Evolutionary conservation across 2,888 invertebrate genomes (phyloP), one percentile per base, ranked within the genome.

Genomic region (Gnatocerus cornutus): DNA sequence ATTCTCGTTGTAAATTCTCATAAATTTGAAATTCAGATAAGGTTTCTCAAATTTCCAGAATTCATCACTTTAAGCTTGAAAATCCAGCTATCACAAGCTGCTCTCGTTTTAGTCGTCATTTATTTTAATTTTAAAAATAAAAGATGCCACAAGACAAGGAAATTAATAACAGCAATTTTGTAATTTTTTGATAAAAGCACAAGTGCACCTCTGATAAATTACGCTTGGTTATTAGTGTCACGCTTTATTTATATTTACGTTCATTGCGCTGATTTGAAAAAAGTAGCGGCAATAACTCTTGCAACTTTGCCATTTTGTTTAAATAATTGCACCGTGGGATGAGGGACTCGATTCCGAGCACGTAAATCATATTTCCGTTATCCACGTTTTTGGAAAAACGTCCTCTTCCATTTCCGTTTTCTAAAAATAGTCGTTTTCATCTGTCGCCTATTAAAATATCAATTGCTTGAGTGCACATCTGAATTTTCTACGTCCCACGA

Each of bases 391-490:
- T n/a, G 9, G 33, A 33, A 33, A 33, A 33, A 33, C 33, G 33
- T 33, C 33, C 33, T 33, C 33, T 33, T 33, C 33, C 33, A 33
- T 33, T 33, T 33, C 33, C 33, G 33, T 2, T 33, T 2, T 9
- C n/a, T n/a, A 33, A n/a, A 33, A 33, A 33, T 33, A 33, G 33
- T 33, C 33, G 33, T 41, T 41, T 41, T 12, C 41, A 41, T 41
- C 41, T 41, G 41, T 41, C 41, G 41, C 41, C 41, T 41, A 41
- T 41, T 41, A 41, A 41, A 41, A 41, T 41, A 41, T 41, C 41
- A 41, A 41, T 41, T 41, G 41, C 41, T 41, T 41, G 41, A 41
- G 41, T 41, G 41, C 41, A 13, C 12, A 41, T 41, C 41, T 41
- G 41, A 41, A 41, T 12, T 41, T 41, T 10, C 41, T 13, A 6